Evolutionary conservation across 2,113 vertebrate species (phyloP), one percentile per base, ranked within the genome.

Genomic region (Larimichthys crocea): DNA sequence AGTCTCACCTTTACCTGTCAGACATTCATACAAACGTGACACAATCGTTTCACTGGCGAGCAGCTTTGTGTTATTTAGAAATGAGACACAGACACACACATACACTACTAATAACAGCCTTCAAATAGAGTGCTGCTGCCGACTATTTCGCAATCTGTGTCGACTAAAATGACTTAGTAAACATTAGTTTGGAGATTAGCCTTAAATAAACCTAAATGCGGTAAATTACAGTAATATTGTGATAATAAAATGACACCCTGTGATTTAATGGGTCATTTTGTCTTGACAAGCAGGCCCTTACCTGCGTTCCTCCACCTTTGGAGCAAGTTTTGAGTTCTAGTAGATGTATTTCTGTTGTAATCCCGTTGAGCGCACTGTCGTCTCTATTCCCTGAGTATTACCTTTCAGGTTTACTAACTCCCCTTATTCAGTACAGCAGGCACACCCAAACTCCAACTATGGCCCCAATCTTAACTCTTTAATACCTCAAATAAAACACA

Each of bases 311-410:
- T 3, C 42, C 71, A 22, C 1, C 1, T 17, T 14, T 26, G 16
- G 8, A 42, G 20, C 5, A 8, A 8, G 68, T 14, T 11, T 42
- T 19, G 0, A 55, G 10, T n/a, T 79, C 70, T 85, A 87, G 26
- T 12, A 65, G 19, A 14, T 73, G 16, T 24, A 76, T 61, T 57
- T 80, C 69, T 86, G 10, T 3, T 16, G 3, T 70, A 73, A 73
- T 70, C 57, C 35, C 10, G 2, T 11, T 3, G 5, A 9, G 2
- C 14, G 1, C 2, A 0, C 0, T 0, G 1, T 1, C 0, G 0
- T 12, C 0, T 4, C 0, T 0, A 3, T 2, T 53, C 15, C 74
- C 84, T 62, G 67, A 31, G 15, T 3, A 0, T 42, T 60, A 42
- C 20, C 83, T 88, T 11, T 49, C 78, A 82, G 85, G 67, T 49